Evolutionary conservation across 2,113 vertebrate species (phyloP).

Genomic region (Hylia prasina): DNA sequence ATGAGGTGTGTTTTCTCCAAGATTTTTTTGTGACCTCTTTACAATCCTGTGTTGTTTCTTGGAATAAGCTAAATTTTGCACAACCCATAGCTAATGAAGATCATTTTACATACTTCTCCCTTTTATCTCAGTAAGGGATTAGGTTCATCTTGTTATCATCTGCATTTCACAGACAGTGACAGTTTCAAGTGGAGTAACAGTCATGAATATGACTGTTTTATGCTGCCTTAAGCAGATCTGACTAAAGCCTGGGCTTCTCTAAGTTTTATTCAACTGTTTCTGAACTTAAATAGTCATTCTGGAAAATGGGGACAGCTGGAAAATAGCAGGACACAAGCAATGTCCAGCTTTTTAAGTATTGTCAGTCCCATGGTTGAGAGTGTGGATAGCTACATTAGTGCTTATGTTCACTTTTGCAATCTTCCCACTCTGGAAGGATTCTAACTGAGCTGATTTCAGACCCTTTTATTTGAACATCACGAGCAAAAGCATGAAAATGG

Average conservation of each 20-base stretch:
- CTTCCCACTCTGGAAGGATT: neutral
- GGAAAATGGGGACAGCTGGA: neutral
- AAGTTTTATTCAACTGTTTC: neutral
- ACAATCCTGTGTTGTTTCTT: neutral
- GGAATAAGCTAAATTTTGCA: neutral
- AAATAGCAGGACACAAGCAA: neutral
- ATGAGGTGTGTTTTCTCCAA: neutral
- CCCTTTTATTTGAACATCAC: conserved; percentile 1
- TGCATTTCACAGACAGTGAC: neutral
- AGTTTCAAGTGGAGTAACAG: neutral
- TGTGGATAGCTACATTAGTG: neutral
- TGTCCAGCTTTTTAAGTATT: neutral
- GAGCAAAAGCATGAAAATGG: conserved; percentile 5
- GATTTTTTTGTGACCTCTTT: neutral
- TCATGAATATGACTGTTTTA: neutral
- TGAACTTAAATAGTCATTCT: neutral
- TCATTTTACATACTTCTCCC: neutral
- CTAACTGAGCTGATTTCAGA: neutral
- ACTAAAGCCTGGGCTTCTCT: neutral
- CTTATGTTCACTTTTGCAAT: neutral
- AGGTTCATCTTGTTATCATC: neutral
- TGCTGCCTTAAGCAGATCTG: neutral
- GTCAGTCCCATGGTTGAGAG: neutral
- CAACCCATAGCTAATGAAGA: neutral
- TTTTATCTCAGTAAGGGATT: neutral